Evolutionary conservation across 1,140 invertebrate species (phyloP).

Genomic region (Cydia strobilella): DNA sequence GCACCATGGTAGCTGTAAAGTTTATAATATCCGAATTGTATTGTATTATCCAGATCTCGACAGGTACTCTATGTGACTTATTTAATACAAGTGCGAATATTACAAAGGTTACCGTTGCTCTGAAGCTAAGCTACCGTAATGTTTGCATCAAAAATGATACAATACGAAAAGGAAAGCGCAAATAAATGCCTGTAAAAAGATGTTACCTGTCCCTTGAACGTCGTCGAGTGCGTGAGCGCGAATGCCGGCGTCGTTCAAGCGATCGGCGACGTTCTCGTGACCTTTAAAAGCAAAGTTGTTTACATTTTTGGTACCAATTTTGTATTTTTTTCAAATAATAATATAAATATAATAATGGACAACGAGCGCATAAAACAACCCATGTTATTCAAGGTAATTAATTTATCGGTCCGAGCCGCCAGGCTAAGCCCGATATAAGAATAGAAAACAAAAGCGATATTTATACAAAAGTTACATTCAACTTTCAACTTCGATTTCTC

Average conservation of each 20-base stretch:
- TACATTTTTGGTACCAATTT: slow-evolving; percentile 3
- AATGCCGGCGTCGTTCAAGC: slow-evolving; percentile 77
- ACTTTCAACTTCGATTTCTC: too few species aligned
- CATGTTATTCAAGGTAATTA: too few species aligned
- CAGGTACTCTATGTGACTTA: too few species aligned
- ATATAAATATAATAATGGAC: not conserved
- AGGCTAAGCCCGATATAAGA: too few species aligned
- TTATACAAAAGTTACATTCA: too few species aligned
- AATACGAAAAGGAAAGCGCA: slow-evolving; percentile 35
- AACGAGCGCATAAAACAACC: too few species aligned
- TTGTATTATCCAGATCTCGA: too few species aligned
- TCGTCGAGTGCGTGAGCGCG: slow-evolving; percentile 75
- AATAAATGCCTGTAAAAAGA: slow-evolving; percentile 38
- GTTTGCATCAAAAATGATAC: slow-evolving; percentile 31
- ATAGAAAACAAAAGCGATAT: too few species aligned
- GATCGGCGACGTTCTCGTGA: slow-evolving; percentile 81
- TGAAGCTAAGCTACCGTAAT: not conserved
- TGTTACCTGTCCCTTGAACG: slow-evolving; percentile 79
- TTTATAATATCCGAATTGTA: too few species aligned
- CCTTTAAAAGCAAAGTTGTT: slow-evolving; percentile 46
- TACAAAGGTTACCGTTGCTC: not conserved
- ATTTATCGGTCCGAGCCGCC: too few species aligned
- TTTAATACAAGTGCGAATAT: not conserved
- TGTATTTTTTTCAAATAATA: not conserved
- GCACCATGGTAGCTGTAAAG: too few species aligned